Conservation (phyloP, 2,888 invertebrate genomes). For the Craniophora ligustri region DNA sequence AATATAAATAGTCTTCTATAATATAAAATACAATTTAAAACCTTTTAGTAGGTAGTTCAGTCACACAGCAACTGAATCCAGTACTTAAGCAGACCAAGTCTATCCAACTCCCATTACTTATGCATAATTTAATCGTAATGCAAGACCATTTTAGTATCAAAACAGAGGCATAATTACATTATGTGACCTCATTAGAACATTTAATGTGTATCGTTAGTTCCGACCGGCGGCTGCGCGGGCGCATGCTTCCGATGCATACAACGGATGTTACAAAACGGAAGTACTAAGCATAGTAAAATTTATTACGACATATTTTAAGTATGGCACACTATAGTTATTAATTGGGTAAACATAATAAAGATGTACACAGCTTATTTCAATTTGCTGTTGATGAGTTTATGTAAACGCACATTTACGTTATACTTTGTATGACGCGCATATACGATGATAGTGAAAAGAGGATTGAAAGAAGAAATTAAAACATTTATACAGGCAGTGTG, state of each 20-base stretch:
- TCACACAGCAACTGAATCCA: no score
- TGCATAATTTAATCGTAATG: slow-evolving; percentile 16
- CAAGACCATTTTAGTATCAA: slow-evolving; percentile 10
- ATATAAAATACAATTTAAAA: no score
- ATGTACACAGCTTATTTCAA: not conserved
- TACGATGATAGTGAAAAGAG: no score
- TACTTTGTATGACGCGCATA: no score
- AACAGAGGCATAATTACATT: slow-evolving; percentile 14
- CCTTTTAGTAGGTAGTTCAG: no score
- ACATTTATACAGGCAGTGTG: no score
- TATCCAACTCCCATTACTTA: not conserved
- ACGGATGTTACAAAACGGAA: slow-evolving; percentile 40
- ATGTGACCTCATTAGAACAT: slow-evolving; percentile 43
- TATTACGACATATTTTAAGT: slow-evolving; percentile 27
- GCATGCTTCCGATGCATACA: slow-evolving; percentile 44
- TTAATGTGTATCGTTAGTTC: slow-evolving; percentile 38
- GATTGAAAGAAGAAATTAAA: no score
- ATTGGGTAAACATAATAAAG: not conserved
- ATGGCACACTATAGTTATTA: not conserved
- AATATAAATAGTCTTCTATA: no score
- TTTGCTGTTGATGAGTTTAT: no score
- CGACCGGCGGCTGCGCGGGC: slow-evolving; percentile 23
- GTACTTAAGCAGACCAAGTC: not conserved
- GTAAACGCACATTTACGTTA: not conserved
- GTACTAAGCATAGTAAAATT: slow-evolving; percentile 21